Base-by-base conservation (phyloP, 1,140 invertebrate species). In the Drosophila parvula region DNA sequence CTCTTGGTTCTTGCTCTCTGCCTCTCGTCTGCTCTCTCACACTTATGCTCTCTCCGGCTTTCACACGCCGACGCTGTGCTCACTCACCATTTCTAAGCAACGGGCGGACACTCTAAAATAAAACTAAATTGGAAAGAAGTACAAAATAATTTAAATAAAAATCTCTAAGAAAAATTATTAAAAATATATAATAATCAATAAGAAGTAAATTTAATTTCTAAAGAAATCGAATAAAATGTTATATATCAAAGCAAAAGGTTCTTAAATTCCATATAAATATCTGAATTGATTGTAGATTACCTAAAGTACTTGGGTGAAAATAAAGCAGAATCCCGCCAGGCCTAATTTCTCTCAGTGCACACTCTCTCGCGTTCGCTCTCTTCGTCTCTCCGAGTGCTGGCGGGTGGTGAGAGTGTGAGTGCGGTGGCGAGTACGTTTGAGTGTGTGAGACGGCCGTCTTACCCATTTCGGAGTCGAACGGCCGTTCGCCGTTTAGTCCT, bases 51-150 rank as follows among this genome's bases (percentile, higher is more conserved):
- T 65, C 62, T 65, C 57, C 62, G 50, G 69, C 40, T 68, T 69
- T 86, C 81, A 75, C 81, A 85, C 81, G 81, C 81, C 81, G 81
- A 85, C 81, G 78, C 81, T 45, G 62, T 67, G 58, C 81, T 74
- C 79, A 57, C 32, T 74, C 79, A 57, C 45, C 50, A 41, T 48
- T 70, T 77, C 47, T 48, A 51, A 84, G 78, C 69, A 81, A 30
- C 47, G 70, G 64, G 16, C 34, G 34, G 18, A 30, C 62, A 69
- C 47, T 69, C 4, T 1, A 4, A 40, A 34, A 68, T n/a, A 59
- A 48, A 22, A 22, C 22, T 22, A 22, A 22, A 22, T 22, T 22
- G n/a, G n/a, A n/a, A 22, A 22, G 1, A 22, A 22, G 3, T 22
- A 22, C 22, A 22, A 22, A 22, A 22, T 22, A n/a, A n/a, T n/a